Evolutionary conservation across 2,113 vertebrate genomes (phyloP).

Genomic region (Leucopternis melanops): DNA sequence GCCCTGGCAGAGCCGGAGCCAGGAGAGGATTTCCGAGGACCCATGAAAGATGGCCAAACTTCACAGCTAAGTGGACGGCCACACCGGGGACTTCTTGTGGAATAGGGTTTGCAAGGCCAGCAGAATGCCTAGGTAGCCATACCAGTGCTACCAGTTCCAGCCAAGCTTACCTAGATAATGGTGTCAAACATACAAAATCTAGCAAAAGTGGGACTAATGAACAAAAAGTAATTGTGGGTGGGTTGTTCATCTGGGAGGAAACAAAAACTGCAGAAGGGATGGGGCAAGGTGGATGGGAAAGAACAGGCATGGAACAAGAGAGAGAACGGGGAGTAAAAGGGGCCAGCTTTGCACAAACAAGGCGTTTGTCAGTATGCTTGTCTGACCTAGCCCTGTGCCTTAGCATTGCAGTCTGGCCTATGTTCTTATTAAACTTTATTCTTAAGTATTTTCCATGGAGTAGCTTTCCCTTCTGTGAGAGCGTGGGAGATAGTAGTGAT

Average conservation of each 20-base stretch:
- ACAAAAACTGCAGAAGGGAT: neutral
- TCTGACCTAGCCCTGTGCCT: neutral
- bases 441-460: neutral
- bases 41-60: neutral
- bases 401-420: neutral
- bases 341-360: neutral
- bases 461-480: neutral
- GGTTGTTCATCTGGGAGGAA: neutral
- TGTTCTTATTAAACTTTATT: neutral
- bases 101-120: neutral
- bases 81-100: neutral
- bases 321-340: neutral
- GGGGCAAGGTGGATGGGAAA: neutral
- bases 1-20: neutral
- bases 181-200: neutral
- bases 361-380: neutral
- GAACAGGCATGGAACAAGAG: neutral
- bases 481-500: neutral
- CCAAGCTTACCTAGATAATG: neutral
- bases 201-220: neutral
- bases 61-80: rapidly evolving
- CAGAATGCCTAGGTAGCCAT: neutral
- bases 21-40: neutral
- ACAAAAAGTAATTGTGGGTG: neutral
- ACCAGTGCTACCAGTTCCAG: neutral